Percentiles rank a stretch among this genome's conserved stretches.
These are phyloP conservation scores for Phorcus lineatus DNA, from an alignment of 2,888 invertebrate species.

Conservation along the genomic window DNA sequence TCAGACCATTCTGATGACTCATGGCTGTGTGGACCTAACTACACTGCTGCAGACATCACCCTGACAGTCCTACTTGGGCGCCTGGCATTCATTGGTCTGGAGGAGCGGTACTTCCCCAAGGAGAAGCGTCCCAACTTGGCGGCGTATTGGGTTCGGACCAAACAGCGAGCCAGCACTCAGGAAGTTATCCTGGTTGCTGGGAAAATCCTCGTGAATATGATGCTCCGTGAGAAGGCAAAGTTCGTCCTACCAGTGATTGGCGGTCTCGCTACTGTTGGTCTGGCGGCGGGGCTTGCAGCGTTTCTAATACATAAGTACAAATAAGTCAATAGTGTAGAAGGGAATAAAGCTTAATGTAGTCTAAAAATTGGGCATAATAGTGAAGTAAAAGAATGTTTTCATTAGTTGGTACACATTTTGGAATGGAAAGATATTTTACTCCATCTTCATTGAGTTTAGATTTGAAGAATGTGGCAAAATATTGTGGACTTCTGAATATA, in stretches of 20 bases:
- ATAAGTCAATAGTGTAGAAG: neutral
- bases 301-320: slow-evolving; percentile 25
- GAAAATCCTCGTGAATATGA: slow-evolving; percentile 8
- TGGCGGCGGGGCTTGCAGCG: slow-evolving; percentile 32
- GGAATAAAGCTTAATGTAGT: too few relatives aligned
- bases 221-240: slow-evolving; percentile 25
- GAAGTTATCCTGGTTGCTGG: slow-evolving; percentile 19
- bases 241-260: slow-evolving; percentile 29
- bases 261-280: slow-evolving; percentile 30
- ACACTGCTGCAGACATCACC: slow-evolving; percentile 61
- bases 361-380: too few relatives aligned
- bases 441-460: too few relatives aligned
- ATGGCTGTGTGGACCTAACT: slow-evolving; percentile 58
- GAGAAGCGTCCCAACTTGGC: slow-evolving; percentile 51
- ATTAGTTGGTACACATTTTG: too few relatives aligned
- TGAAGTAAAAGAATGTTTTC: too few relatives aligned
- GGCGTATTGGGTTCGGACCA: slow-evolving; percentile 43
- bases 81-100: slow-evolving; percentile 51
- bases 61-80: slow-evolving; percentile 49
- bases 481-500: too few relatives aligned
- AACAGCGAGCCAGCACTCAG: slow-evolving; percentile 29
- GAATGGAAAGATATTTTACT: too few relatives aligned
- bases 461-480: too few relatives aligned
- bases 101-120: slow-evolving; percentile 44
- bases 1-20: slow-evolving; percentile 43